Conservation (phyloP, 1,140 invertebrate genomes). For the Octopus sinensis region DNA sequence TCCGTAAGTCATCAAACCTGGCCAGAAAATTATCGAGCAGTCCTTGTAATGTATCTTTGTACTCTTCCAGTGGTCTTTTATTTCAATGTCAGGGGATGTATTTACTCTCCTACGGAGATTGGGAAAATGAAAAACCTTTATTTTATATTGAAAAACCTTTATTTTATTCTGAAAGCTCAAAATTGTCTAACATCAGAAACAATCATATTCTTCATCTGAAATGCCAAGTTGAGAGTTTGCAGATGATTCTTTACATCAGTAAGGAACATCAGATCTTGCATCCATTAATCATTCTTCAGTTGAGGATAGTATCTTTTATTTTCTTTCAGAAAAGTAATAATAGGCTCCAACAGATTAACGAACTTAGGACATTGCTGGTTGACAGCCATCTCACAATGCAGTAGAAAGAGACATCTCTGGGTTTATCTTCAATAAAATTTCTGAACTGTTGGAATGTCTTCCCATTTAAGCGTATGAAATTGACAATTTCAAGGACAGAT, state of each 20-base stretch:
- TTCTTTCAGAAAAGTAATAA: conserved; percentile 1
- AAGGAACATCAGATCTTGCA: neutral
- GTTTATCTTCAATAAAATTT: neutral
- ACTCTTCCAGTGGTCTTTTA: neutral
- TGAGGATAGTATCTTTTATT: neutral
- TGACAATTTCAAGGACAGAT: conserved; percentile 1
- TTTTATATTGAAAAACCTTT: neutral
- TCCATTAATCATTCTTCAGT: neutral
- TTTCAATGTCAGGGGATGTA: neutral
- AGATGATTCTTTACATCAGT: neutral
- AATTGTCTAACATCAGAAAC: neutral
- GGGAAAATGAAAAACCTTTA: no score
- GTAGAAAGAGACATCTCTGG: neutral
- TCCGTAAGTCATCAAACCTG: conserved; percentile 1
- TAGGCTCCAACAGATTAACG: neutral
- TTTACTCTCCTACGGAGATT: neutral
- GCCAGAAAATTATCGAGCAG: neutral
- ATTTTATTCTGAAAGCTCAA: conserved; percentile 1
- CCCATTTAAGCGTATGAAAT: conserved; percentile 5
- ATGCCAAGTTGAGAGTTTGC: conserved; percentile 1
- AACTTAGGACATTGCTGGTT: neutral
- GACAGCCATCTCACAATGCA: neutral
- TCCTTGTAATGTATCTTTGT: neutral
- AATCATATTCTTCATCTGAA: neutral
- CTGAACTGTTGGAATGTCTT: neutral